Percentiles rank a stretch among this genome's conserved stretches.
phyloP scores from a whole-genome alignment of 2,797 vertebrate species.

The Falco columbarius region DNA sequence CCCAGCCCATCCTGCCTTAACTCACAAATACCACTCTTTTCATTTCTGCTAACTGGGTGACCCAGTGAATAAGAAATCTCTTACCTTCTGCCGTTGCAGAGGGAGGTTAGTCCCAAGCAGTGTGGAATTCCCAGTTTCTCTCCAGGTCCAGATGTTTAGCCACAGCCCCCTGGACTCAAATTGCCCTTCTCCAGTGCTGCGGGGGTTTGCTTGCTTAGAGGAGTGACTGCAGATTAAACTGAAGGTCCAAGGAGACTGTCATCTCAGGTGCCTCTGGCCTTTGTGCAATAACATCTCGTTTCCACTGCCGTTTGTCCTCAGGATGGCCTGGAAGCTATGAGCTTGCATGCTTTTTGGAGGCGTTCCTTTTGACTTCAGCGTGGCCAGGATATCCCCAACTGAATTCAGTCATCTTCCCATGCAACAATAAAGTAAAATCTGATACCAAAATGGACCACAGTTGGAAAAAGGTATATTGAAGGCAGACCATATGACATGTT shows the following conservation, averaged over 20 bases:
- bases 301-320: background rate
- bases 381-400: background rate
- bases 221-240: background rate
- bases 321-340: background rate
- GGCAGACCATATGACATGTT: background rate
- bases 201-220: background rate
- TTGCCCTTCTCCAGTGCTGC: background rate
- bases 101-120: background rate
- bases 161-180: background rate
- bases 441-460: background rate
- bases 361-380: background rate
- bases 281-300: background rate
- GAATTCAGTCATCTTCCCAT: background rate
- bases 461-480: background rate
- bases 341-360: background rate
- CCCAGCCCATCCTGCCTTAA: background rate
- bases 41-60: background rate
- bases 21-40: background rate
- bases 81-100: background rate
- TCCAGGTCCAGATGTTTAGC: background rate
- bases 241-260: background rate
- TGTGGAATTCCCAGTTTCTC: background rate
- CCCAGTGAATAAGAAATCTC: background rate
- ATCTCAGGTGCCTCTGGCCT: background rate
- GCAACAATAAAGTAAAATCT: background rate